Evolutionary conservation across 2,797 vertebrate species (phyloP), one percentile per base, ranked within the genome.

Genomic region (Avahi laniger): DNA sequence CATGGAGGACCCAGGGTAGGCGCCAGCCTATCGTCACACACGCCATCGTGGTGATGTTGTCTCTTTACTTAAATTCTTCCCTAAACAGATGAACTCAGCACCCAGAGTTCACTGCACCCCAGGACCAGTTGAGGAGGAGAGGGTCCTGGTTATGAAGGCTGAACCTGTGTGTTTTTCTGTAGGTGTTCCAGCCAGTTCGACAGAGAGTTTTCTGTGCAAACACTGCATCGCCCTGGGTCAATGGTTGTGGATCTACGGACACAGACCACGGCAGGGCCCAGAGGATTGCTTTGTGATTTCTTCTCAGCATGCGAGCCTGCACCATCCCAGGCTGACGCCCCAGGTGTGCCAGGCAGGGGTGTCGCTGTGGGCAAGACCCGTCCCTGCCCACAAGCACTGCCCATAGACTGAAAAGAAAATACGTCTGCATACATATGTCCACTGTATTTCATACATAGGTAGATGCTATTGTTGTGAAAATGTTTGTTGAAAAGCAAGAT

Each of bases 281-380:
- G 43, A 35, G 83, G 5, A 41, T 18, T 28, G 17, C 61, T 57
- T 3, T 50, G 52, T 12, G 33, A 12, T 33, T 41, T 75, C 35
- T 30, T 6, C 17, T 28, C n/a, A 5, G 13, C 7, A 1, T 0
- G 33, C 12, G 14, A 0, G 5, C 46, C 63, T 0, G 0, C 7
- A 0, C 48, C 15, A 1, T 26, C 20, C 38, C 9, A 48, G 18
- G 8, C 30, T 59, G 22, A 63, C 8, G 18, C 79, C 43, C 35
- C 38, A 20, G 5, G 2, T 6, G 69, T 30, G n/a, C 11, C 76
- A 50, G 63, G 80, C 54, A 48, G 70, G 63, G n/a, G 15, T 24
- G 28, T 33, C 8, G 11, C 3, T 0, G 38, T 4, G 35, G 46
- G 8, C 3, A 4, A 54, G 43, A n/a, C 61, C 84, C 14, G 0